phyloP scores from a whole-genome alignment of 2,888 invertebrate species.

The Sinohyriopsis cumingii region DNA sequence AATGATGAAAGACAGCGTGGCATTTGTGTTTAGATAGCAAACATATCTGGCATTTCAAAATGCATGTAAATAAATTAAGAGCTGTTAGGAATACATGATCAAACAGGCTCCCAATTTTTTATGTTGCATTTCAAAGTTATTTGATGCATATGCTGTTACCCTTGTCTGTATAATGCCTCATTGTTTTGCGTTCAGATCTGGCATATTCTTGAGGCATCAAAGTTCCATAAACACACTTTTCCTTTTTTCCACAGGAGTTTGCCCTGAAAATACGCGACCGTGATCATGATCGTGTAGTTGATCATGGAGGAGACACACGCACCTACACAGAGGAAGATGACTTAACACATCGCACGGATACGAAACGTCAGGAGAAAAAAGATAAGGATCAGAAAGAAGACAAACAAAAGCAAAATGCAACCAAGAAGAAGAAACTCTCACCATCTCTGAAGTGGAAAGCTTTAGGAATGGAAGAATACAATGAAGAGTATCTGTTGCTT shows the following conservation, averaged over 20 bases:
- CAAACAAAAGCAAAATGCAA: conserved; percentile 48
- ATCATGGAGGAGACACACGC: conserved; percentile 29
- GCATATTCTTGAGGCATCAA: not conserved
- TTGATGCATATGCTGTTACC: not conserved
- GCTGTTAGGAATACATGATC: too few species aligned
- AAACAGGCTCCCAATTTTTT: too few species aligned
- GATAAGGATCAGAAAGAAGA: conserved; percentile 50
- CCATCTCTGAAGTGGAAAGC: conserved; percentile 69
- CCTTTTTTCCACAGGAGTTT: conserved; percentile 37
- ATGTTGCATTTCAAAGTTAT: not conserved
- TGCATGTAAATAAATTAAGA: too few species aligned
- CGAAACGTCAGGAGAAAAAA: conserved; percentile 35
- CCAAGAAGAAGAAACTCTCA: conserved; percentile 63
- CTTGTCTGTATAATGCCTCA: not conserved
- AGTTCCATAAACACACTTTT: not conserved
- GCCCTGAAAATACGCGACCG: conserved; percentile 23
- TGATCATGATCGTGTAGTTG: conserved; percentile 34
- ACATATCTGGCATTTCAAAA: too few species aligned
- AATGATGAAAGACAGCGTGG: too few species aligned
- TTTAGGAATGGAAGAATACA: conserved; percentile 63
- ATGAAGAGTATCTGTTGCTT: conserved; percentile 32
- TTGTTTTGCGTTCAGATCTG: not conserved
- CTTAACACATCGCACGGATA: conserved; percentile 31
- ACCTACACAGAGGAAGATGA: conserved; percentile 47
- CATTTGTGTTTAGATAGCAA: too few species aligned